These are phyloP conservation scores for Brachionus plicatilis DNA, from an alignment of 1,140 invertebrate genomes.

Conservation along the genomic window DNA sequence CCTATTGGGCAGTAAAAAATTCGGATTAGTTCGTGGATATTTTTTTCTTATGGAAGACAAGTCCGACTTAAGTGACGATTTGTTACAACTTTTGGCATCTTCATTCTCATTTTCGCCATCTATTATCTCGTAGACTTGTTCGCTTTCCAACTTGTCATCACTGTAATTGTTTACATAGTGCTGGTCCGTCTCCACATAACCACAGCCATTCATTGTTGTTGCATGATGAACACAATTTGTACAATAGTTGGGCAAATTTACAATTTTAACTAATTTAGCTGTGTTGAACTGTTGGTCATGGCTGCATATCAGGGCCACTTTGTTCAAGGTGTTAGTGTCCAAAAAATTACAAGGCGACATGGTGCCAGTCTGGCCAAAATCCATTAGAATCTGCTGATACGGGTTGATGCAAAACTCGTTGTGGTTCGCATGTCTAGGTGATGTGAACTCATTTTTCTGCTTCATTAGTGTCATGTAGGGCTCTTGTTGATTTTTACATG, in stretches of 20 bases:
- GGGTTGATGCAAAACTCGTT: neutral
- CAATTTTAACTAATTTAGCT: constrained; percentile 29
- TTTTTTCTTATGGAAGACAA: constrained; percentile 12
- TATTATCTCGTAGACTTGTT: constrained; percentile 25
- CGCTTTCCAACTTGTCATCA: neutral
- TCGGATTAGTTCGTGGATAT: constrained; percentile 27
- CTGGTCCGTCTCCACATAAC: constrained; percentile 1
- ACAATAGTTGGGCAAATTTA: constrained; percentile 18
- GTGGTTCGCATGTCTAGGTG: neutral
- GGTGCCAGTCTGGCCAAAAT: neutral
- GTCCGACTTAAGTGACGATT: neutral
- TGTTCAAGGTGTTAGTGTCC: neutral
- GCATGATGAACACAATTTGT: constrained; percentile 16
- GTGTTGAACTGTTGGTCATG: neutral
- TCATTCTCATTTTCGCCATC: constrained; percentile 22
- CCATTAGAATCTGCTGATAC: neutral
- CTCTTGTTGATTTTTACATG: neutral
- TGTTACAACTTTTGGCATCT: neutral
- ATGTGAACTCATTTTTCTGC: neutral
- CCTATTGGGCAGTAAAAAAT: neutral
- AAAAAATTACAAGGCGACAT: neutral
- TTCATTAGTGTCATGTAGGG: neutral
- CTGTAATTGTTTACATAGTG: constrained; percentile 26
- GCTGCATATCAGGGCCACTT: constrained; percentile 5
- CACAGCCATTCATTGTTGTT: neutral